phyloP scores from a whole-genome alignment of 2,888 invertebrate genomes.

The Melieria omissa region DNA sequence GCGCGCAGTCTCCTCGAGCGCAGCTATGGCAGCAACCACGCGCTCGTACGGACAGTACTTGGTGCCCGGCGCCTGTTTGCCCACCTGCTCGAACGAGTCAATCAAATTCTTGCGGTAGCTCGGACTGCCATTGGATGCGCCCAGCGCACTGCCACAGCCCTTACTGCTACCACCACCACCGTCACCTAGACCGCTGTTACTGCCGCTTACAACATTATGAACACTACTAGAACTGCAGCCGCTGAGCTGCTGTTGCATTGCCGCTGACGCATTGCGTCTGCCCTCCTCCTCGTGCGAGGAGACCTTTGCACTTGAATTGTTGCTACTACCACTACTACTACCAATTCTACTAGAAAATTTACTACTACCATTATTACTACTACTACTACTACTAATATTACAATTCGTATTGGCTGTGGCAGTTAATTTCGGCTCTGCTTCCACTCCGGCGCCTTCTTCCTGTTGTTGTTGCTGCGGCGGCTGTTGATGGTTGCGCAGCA shows the following conservation, averaged over 20 bases:
- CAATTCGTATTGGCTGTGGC: conserved; percentile 34
- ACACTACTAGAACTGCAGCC: conserved; percentile 46
- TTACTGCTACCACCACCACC: conserved; percentile 48
- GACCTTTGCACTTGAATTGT: conserved; percentile 35
- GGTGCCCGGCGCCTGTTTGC: conserved; percentile 27
- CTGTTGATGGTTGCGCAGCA: conserved; percentile 49
- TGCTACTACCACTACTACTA: conserved; percentile 36
- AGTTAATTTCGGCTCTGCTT: conserved; percentile 39
- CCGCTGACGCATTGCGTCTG: conserved; percentile 28
- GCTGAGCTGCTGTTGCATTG: conserved; percentile 39
- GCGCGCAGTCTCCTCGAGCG: conserved; percentile 42
- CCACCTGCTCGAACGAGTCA: conserved; percentile 58
- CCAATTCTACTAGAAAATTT: conserved; percentile 27
- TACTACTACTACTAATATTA: conserved; percentile 34
- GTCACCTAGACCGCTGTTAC: conserved; percentile 52
- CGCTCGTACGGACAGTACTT: not conserved
- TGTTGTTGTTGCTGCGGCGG: conserved; percentile 25
- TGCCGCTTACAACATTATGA: conserved; percentile 51
- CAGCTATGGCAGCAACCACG: not conserved
- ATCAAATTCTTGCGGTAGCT: conserved; percentile 63
- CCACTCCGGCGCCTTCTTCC: not conserved
- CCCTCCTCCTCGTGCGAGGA: not conserved
- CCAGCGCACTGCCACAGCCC: conserved; percentile 41
- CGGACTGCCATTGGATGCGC: conserved; percentile 43
- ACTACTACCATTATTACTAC: conserved; percentile 29